Conservation (phyloP, 2,797 vertebrate genomes). For the Austrolebias charrua region DNA sequence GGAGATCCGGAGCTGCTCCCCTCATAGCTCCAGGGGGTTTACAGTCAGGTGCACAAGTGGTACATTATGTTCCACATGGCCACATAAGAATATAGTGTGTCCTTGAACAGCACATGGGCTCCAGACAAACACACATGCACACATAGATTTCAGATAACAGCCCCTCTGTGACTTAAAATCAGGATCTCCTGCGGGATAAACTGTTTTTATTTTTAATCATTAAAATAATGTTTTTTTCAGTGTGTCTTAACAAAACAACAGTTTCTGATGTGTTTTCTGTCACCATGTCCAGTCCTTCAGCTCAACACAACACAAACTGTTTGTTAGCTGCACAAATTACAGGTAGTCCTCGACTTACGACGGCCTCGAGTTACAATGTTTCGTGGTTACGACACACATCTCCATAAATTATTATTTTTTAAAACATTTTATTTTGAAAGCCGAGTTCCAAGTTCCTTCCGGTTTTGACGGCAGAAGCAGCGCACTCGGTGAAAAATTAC, state of each 20-base stretch:
- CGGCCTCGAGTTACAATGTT: too few species aligned
- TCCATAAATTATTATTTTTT: too few species aligned
- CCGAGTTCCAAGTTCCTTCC: too few species aligned
- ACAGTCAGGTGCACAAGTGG: constrained; percentile 4
- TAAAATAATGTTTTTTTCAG: not conserved
- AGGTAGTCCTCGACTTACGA: too few species aligned
- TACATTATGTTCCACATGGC: constrained; percentile 40
- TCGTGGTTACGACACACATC: too few species aligned
- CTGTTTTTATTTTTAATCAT: not conserved
- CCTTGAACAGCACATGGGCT: constrained; percentile 23
- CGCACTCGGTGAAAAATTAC: too few species aligned
- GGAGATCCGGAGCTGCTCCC: constrained; percentile 11
- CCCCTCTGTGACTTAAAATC: not conserved
- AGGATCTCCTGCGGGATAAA: not conserved
- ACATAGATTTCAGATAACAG: not conserved
- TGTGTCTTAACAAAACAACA: not conserved
- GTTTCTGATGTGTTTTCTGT: not conserved
- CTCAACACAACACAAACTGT: constrained; percentile 1
- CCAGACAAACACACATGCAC: constrained; percentile 2
- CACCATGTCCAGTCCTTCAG: not conserved
- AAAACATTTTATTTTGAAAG: too few species aligned
- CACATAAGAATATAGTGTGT: constrained; percentile 20
- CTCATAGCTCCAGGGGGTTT: constrained; percentile 6
- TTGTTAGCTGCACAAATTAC: not conserved
- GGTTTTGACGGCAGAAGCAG: too few species aligned